phyloP scores from a whole-genome alignment of 2,113 vertebrate genomes.

The Fregetta grallaria region DNA sequence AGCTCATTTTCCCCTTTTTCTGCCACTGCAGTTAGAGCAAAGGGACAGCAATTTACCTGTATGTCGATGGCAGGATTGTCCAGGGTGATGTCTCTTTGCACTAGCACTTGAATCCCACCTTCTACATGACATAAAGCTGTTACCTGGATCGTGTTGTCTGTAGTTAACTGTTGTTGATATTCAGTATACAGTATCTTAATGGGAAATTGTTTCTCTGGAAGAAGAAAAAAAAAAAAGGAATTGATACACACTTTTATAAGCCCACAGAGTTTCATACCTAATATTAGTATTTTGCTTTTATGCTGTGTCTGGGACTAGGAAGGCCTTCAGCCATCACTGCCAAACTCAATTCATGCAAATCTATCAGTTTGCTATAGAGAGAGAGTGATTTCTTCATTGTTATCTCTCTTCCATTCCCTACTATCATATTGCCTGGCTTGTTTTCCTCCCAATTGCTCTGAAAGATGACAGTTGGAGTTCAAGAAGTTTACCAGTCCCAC shows the following conservation, averaged over 20 bases:
- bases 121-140: slow-evolving; percentile 72
- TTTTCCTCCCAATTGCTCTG: neutral
- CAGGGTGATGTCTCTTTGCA: slow-evolving; percentile 66
- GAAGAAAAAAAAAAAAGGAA: neutral
- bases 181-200: slow-evolving; percentile 67
- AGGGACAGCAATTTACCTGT: slow-evolving; percentile 63
- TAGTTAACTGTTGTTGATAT: slow-evolving; percentile 73
- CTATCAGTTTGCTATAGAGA: neutral
- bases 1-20: neutral
- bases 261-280: neutral
- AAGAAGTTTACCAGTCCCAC: neutral
- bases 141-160: slow-evolving; percentile 74
- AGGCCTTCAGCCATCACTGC: neutral
- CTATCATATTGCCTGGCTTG: neutral
- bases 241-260: neutral
- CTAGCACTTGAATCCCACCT: slow-evolving; percentile 58
- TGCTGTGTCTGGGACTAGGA: neutral
- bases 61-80: slow-evolving; percentile 70
- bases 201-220: slow-evolving; percentile 67
- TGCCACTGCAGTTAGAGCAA: neutral
- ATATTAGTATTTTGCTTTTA: neutral
- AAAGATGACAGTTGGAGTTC: neutral
- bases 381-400: neutral
- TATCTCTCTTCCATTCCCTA: neutral
- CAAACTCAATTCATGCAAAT: neutral